These are phyloP conservation scores for Schizaphis graminum DNA, from an alignment of 2,888 invertebrate genomes.

Conservation along the genomic window DNA sequence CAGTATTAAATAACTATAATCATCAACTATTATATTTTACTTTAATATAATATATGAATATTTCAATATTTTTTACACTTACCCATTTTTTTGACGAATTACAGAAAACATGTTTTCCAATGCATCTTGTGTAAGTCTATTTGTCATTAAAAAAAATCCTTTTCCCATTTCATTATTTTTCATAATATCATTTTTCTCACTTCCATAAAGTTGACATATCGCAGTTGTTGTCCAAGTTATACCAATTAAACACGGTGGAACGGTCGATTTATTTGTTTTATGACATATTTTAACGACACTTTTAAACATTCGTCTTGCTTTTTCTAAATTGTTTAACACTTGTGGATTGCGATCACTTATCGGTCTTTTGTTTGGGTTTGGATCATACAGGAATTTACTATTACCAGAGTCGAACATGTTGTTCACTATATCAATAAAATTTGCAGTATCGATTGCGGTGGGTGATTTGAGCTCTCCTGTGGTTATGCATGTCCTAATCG, in stretches of 20 bases:
- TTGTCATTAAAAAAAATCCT: slow-evolving; percentile 13
- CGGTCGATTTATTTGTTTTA: slow-evolving; percentile 56
- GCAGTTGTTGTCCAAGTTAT: slow-evolving; percentile 66
- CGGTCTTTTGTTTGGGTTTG: slow-evolving; percentile 18
- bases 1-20: too few relatives aligned
- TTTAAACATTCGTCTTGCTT: neutral
- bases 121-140: slow-evolving; percentile 26
- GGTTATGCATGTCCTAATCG: slow-evolving; percentile 66
- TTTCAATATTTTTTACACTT: too few relatives aligned
- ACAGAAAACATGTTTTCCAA: slow-evolving; percentile 15
- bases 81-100: neutral
- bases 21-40: too few relatives aligned
- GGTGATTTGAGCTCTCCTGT: slow-evolving; percentile 67
- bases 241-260: slow-evolving; percentile 68
- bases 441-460: slow-evolving; percentile 66
- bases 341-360: slow-evolving; percentile 67
- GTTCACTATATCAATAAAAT: slow-evolving; percentile 68
- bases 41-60: too few relatives aligned
- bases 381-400: slow-evolving; percentile 16
- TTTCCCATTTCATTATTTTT: slow-evolving; percentile 42
- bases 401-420: slow-evolving; percentile 67
- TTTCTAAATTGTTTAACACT: slow-evolving; percentile 66
- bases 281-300: too few relatives aligned
- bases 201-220: slow-evolving; percentile 67
- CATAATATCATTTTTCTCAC: slow-evolving; percentile 66